Conservation (phyloP, 2,113 vertebrate genomes). For the Sinosuthora webbiana region DNA sequence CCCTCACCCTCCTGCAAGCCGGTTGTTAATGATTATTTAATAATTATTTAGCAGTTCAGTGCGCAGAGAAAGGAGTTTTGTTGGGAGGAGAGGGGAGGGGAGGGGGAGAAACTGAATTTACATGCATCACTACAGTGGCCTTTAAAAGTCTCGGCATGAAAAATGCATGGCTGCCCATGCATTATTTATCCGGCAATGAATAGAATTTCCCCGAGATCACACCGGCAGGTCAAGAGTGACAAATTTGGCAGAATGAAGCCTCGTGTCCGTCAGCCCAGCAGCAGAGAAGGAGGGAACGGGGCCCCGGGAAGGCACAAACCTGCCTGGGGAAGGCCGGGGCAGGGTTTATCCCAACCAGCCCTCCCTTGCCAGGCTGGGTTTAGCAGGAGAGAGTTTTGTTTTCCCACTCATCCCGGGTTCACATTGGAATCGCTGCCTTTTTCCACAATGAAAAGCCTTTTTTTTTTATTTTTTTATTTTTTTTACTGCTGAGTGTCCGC, state of each 20-base stretch:
- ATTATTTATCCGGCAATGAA: conserved; percentile 67
- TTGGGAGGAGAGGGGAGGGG: neutral
- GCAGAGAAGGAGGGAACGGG: neutral
- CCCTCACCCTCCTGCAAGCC: neutral
- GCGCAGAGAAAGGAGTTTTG: neutral
- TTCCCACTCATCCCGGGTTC: neutral
- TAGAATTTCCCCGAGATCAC: conserved; percentile 50
- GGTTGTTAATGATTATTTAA: conserved; percentile 54
- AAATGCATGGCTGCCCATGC: conserved; percentile 65
- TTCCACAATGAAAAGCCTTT: neutral
- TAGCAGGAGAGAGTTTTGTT: neutral
- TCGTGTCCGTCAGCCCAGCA: neutral
- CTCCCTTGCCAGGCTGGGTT: neutral
- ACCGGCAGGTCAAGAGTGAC: conserved; percentile 31
- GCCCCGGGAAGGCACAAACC: neutral
- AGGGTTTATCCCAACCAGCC: neutral
- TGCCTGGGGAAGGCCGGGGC: accelerated
- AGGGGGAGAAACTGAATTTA: conserved; percentile 16
- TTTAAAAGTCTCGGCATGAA: conserved; percentile 65
- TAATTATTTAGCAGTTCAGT: conserved; percentile 49
- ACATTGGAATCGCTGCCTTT: neutral
- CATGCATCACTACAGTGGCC: conserved; percentile 67
- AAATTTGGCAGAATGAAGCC: conserved; percentile 44
- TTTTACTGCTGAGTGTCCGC: neutral
- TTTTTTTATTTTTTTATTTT: neutral